A percentile compares a stretch with the other conserved stretches of the same genome.
Evolutionary conservation across 1,140 invertebrate species (phyloP).

Genomic region (Drosophila orosa): DNA sequence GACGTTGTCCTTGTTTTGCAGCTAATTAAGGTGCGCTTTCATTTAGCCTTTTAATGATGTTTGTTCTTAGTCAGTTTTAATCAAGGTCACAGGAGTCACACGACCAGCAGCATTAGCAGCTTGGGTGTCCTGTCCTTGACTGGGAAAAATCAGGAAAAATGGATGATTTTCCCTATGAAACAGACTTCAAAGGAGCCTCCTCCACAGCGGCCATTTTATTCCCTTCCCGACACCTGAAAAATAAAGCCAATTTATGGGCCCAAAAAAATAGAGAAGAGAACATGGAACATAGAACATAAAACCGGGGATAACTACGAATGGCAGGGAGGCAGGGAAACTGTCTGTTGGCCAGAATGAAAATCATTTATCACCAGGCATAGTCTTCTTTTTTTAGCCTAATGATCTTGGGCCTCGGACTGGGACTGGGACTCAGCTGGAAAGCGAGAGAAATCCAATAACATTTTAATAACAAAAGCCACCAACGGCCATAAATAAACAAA

Average conservation of each 20-base stretch:
- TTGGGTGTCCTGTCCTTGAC: conserved; percentile 73
- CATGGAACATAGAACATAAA: conserved; percentile 34
- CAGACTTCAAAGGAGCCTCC: conserved; percentile 37
- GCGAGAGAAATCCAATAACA: conserved; percentile 82
- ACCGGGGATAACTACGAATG: conserved; percentile 38
- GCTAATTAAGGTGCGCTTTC: conserved; percentile 46
- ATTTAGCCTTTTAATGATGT: conserved; percentile 35
- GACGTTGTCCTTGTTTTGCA: conserved; percentile 56
- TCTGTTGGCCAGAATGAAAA: conserved; percentile 46
- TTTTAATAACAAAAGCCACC: conserved; percentile 79
- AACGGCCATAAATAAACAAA: conserved; percentile 74
- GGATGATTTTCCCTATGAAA: background rate
- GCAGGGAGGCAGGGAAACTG: conserved; percentile 53
- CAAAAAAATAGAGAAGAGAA: conserved; percentile 6
- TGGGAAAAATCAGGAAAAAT: background rate
- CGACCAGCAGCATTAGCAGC: conserved; percentile 51
- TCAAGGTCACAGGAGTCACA: conserved; percentile 63
- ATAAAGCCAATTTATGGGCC: conserved; percentile 61
- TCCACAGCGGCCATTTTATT: conserved; percentile 45
- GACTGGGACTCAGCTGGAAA: conserved; percentile 61
- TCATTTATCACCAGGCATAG: conserved; percentile 66
- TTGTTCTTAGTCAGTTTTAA: conserved; percentile 19
- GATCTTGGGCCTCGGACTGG: conserved; percentile 32
- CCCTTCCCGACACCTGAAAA: conserved; percentile 36
- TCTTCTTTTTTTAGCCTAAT: conserved; percentile 37